Evolutionary conservation across 2,797 vertebrate genomes (phyloP).

Genomic region (Scolopax rusticola): DNA sequence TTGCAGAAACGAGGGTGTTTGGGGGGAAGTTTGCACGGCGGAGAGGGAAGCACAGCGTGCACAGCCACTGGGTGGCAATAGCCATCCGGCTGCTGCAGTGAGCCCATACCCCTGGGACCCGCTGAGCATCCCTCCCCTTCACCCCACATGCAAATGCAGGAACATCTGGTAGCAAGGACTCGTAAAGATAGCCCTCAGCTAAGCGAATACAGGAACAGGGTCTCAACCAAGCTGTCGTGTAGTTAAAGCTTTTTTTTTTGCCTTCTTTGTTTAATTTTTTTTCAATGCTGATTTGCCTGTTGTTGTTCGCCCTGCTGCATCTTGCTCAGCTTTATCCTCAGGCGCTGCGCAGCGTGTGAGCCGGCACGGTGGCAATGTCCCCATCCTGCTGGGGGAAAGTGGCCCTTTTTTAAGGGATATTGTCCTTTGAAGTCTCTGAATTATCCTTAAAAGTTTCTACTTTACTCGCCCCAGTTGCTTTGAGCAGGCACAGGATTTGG

Average conservation of each 20-base stretch:
- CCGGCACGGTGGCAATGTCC: neutral
- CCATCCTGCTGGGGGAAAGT: neutral
- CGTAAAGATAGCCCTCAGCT: constrained; percentile 45
- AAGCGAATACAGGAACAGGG: constrained; percentile 49
- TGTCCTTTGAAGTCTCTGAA: neutral
- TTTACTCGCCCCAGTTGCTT: neutral
- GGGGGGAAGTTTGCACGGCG: rapidly evolving
- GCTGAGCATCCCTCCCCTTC: neutral
- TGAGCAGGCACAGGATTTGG: neutral
- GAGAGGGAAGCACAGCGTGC: rapidly evolving
- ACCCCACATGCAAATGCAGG: constrained; percentile 38
- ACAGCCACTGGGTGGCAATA: constrained; percentile 55
- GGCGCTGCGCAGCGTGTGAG: neutral
- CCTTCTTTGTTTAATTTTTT: neutral
- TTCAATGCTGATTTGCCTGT: neutral
- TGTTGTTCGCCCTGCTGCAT: neutral
- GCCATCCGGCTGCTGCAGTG: neutral
- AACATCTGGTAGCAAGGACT: constrained; percentile 32
- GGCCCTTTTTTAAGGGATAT: neutral
- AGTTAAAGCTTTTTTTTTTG: neutral
- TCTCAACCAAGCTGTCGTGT: neutral
- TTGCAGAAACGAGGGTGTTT: rapidly evolving
- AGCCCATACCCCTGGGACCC: neutral
- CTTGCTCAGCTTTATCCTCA: neutral
- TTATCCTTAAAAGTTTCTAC: rapidly evolving